Conservation (phyloP, 2,113 vertebrate genomes). For the Pyxicephalus adspersus region DNA sequence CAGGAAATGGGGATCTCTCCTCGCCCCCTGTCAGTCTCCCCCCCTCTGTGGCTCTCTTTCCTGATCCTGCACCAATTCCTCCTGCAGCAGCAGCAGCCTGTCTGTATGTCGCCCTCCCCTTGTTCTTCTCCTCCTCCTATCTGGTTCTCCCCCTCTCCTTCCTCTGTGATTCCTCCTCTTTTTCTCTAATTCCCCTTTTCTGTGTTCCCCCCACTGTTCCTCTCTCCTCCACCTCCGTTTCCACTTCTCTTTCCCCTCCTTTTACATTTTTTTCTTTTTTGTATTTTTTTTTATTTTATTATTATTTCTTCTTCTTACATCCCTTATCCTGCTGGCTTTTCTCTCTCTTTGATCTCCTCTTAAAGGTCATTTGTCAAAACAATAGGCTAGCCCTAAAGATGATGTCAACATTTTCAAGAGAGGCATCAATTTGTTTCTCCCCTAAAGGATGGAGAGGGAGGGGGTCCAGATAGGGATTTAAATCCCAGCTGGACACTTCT, state of each 20-base stretch:
- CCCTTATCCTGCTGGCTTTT: neutral
- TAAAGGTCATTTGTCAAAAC: conserved; percentile 25
- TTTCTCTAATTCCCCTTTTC: conserved; percentile 42
- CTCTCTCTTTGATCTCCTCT: neutral
- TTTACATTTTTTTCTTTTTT: neutral
- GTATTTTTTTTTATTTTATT: neutral
- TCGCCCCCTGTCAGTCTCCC: conserved; percentile 42
- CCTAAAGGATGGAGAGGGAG: too few species aligned
- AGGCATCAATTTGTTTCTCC: neutral
- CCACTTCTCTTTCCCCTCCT: conserved; percentile 37
- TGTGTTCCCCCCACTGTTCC: conserved; percentile 34
- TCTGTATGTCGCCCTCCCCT: conserved; percentile 11
- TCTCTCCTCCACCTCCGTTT: conserved; percentile 35
- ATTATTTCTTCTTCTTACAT: neutral
- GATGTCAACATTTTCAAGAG: neutral
- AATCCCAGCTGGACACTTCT: too few species aligned
- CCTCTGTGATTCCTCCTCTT: conserved; percentile 49
- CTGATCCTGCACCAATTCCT: conserved; percentile 44
- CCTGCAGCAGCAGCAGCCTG: conserved; percentile 39
- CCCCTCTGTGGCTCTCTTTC: conserved; percentile 7
- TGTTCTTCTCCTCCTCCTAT: neutral
- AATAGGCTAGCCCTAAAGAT: neutral
- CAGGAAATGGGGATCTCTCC: conserved; percentile 53
- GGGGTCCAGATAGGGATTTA: neutral
- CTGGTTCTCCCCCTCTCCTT: conserved; percentile 39